Evolutionary conservation across 1,140 invertebrate species (phyloP), one percentile per base, ranked within the genome.

Genomic region (Batillaria attramentaria): DNA sequence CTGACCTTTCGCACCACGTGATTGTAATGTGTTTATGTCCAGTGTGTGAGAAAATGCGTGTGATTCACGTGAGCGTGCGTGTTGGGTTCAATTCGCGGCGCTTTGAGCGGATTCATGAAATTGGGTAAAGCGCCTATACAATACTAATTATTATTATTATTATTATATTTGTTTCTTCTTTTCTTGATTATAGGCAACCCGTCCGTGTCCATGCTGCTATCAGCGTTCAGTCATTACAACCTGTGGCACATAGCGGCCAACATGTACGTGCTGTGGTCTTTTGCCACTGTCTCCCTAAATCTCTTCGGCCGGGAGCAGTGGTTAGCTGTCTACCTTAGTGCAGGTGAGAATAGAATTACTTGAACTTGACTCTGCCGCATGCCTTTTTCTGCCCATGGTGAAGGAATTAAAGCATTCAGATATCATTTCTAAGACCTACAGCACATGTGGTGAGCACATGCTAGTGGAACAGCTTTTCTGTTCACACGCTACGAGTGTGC

Each of bases 231-330:
- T 87, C 98, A 99, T 90, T 95, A 95, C 86, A 96, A 95, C 16
- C 87, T 94, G 43, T 91, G 97, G 65, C 98, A 99, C 92, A 92
- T 99, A 69, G 93, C 93, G 85, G 94, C 95, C 50, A 99, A 99
- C 91, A 99, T 99, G 98, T 98, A 96, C 92, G 97, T 98, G 33
- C 91, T 99, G 33, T 95, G 97, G 87, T 97, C 95, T 86, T 99
- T 95, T 85, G 91, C 92, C 42, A 85, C 85, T 50, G 86, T 92
- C 86, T 87, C 94, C 69, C 93, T 95, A n/a, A 86, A 93, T n/a
- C 91, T 94, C 66, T 92, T 98, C 83, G 97, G 97, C 31, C 95
- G 94, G 87, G 97, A 99, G 92, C 97, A 99, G 90, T 98, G 98
- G 91, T 84, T 97, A 75, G 96, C 94, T 0, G 93, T 99, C 86